These are phyloP conservation scores for Cichlasoma orientale DNA, from an alignment of 2,797 vertebrate genomes.

Conservation along the genomic window DNA sequence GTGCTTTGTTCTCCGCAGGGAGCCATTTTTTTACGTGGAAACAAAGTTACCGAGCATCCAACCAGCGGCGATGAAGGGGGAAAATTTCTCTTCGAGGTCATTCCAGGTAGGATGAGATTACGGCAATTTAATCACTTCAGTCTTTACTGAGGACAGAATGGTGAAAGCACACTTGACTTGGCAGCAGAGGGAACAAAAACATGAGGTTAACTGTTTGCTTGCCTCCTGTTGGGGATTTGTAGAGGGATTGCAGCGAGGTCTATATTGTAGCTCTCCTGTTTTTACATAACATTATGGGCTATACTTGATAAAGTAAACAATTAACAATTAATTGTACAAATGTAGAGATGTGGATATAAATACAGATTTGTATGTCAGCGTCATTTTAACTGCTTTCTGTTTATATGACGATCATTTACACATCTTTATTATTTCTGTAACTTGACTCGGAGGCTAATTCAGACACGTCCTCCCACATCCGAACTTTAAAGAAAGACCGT, in stretches of 20 bases:
- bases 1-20: slow-evolving; percentile 81
- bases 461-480: background rate
- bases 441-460: background rate
- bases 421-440: background rate
- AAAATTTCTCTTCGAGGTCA: slow-evolving; percentile 96
- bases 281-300: background rate
- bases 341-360: no score
- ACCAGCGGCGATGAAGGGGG: slow-evolving; percentile 91
- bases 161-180: background rate
- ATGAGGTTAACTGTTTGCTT: background rate
- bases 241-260: background rate
- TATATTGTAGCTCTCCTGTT: background rate
- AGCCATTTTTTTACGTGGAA: slow-evolving; percentile 91
- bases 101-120: slow-evolving; percentile 88
- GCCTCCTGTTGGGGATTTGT: background rate
- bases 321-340: no score
- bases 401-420: background rate
- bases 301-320: background rate
- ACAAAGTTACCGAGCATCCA: slow-evolving; percentile 93
- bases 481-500: background rate
- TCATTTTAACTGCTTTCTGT: no score
- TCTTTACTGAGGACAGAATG: background rate
- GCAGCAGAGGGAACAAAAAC: background rate
- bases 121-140: background rate
- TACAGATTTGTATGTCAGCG: no score